Conservation (phyloP, 2,888 invertebrate genomes). For the Allacma fusca region DNA sequence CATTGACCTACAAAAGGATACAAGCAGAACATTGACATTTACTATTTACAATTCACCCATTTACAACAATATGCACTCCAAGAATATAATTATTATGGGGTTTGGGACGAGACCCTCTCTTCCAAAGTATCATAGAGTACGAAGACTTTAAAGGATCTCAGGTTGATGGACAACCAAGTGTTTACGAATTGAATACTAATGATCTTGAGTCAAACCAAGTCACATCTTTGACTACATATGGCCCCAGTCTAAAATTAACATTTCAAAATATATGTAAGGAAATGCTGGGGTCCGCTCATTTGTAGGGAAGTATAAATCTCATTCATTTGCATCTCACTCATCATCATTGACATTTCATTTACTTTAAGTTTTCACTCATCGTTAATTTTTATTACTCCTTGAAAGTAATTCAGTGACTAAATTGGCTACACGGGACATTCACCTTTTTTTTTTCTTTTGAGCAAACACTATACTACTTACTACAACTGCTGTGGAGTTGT, state of each 20-base stretch:
- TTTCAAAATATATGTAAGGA: no score
- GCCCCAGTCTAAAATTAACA: no score
- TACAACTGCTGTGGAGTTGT: no score
- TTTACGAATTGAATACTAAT: neutral
- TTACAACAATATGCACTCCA: neutral
- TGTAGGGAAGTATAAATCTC: neutral
- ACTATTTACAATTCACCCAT: neutral
- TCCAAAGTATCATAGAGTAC: neutral
- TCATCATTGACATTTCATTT: constrained; percentile 7
- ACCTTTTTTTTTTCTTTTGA: no score
- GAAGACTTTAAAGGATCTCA: neutral
- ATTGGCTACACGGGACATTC: neutral
- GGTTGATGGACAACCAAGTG: neutral
- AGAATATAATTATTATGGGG: neutral
- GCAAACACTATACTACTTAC: no score
- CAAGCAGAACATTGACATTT: constrained; percentile 34
- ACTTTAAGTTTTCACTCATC: constrained; percentile 13
- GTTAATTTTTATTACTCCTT: constrained; percentile 25
- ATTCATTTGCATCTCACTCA: neutral
- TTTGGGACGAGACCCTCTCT: neutral
- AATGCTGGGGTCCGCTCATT: no score
- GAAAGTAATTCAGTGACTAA: neutral
- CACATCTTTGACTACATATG: no score
- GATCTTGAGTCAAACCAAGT: neutral
- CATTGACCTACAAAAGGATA: constrained; percentile 57